Evolutionary conservation across 2,113 vertebrate species (phyloP).

Genomic region (Gallinago paraguaiae): DNA sequence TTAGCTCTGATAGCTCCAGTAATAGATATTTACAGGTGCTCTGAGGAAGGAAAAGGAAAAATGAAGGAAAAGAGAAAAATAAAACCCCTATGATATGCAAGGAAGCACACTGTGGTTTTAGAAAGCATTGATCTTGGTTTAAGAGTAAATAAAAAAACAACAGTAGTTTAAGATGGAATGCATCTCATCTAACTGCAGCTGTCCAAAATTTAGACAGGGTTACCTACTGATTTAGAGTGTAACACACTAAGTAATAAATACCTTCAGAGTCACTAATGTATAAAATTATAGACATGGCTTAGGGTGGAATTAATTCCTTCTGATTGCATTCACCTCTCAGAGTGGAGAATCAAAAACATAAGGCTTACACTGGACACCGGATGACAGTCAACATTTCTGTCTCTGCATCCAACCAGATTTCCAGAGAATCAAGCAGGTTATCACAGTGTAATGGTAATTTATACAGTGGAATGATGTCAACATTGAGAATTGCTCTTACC

Average conservation of each 20-base stretch:
- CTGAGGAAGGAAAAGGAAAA: not conserved
- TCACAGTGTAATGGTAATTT: not conserved
- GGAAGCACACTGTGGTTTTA: not conserved
- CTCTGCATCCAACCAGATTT: not conserved
- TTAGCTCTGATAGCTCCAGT: not conserved
- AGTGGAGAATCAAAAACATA: not conserved
- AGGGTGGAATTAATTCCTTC: not conserved
- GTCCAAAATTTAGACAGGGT: not conserved
- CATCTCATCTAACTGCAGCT: not conserved
- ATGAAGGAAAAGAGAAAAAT: not conserved
- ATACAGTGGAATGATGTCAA: not conserved
- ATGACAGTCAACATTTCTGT: not conserved
- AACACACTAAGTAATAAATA: not conserved
- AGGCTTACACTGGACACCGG: not conserved
- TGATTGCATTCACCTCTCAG: not conserved
- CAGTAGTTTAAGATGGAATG: not conserved
- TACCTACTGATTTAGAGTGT: not conserved
- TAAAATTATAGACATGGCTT: not conserved
- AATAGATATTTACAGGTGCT: not conserved
- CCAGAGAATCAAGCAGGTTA: not conserved
- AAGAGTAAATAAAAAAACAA: too few species aligned
- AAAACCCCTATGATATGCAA: fast-evolving
- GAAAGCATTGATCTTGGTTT: not conserved
- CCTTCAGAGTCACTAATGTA: not conserved
- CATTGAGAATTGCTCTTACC: not conserved